Evolutionary conservation across 1,140 invertebrate species (phyloP).

Genomic region (Himalopsyche phryganea): DNA sequence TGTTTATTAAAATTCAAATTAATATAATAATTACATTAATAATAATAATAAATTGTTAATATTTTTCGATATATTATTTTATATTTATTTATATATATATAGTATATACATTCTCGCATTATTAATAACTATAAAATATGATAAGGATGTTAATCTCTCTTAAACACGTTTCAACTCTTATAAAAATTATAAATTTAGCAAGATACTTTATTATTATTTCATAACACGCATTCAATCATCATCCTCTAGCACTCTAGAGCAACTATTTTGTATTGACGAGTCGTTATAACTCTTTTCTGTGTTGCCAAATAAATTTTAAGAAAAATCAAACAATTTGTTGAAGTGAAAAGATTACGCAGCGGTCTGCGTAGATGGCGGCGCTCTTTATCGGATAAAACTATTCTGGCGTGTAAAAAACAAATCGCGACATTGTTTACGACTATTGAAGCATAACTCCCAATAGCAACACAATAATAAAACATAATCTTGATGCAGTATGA

Average conservation of each 20-base stretch:
- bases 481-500: background rate
- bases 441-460: background rate
- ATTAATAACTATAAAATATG: constrained; percentile 24
- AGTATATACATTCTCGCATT: constrained; percentile 17
- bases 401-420: background rate
- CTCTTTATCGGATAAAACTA: background rate
- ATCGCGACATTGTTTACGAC: background rate
- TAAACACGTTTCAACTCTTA: constrained; percentile 29
- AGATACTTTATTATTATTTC: constrained; percentile 11
- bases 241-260: constrained; percentile 3
- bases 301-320: background rate
- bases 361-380: background rate
- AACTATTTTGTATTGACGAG: background rate
- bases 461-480: background rate
- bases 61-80: constrained; percentile 34
- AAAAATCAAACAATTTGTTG: background rate
- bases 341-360: background rate
- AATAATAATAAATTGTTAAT: constrained; percentile 32
- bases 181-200: constrained; percentile 31
- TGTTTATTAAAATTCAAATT: constrained; percentile 34
- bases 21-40: constrained; percentile 29
- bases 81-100: constrained; percentile 28
- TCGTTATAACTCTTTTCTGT: background rate
- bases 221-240: constrained; percentile 6
- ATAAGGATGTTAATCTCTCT: constrained; percentile 31